Conservation (phyloP, 2,113 vertebrate genomes). For the Myrmecobius fasciatus region DNA sequence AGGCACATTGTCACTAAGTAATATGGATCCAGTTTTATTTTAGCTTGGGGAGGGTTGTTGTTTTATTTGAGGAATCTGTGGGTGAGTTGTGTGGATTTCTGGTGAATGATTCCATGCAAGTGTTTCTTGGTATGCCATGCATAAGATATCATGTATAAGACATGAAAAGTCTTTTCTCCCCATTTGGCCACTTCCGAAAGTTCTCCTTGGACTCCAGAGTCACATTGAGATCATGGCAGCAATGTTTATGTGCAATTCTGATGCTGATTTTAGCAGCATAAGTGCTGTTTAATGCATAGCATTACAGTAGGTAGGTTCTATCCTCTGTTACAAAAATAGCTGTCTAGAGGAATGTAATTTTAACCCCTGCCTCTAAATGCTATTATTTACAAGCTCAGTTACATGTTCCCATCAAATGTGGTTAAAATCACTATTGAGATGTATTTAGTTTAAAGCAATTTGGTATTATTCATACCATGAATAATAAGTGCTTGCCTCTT, state of each 20-base stretch:
- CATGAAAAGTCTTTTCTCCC: neutral
- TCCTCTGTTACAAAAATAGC: conserved; percentile 76
- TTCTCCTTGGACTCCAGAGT: conserved; percentile 77
- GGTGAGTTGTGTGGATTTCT: neutral
- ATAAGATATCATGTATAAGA: conserved; percentile 1
- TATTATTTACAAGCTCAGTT: conserved; percentile 73
- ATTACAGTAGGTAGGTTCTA: conserved; percentile 59
- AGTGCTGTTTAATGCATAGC: conserved; percentile 79
- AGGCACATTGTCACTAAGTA: conserved; percentile 42
- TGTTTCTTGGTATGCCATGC: neutral
- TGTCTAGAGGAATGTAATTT: conserved; percentile 80
- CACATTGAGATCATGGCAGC: conserved; percentile 71
- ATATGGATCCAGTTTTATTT: conserved; percentile 69
- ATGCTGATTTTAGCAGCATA: conserved; percentile 73
- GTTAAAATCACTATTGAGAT: conserved; percentile 71
- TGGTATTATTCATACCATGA: conserved; percentile 67
- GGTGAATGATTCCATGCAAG: neutral
- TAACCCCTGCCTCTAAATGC: conserved; percentile 74
- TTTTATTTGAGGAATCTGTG: conserved; percentile 35
- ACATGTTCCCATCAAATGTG: conserved; percentile 63
- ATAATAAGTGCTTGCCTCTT: conserved; percentile 28
- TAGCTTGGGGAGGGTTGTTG: conserved; percentile 65
- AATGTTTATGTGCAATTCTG: conserved; percentile 78
- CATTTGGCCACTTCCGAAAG: conserved; percentile 53
- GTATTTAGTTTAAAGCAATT: conserved; percentile 73